Evolutionary conservation across 2,113 vertebrate genomes (phyloP), one percentile per base, ranked within the genome.

Genomic region (Fulmarus glacialis): DNA sequence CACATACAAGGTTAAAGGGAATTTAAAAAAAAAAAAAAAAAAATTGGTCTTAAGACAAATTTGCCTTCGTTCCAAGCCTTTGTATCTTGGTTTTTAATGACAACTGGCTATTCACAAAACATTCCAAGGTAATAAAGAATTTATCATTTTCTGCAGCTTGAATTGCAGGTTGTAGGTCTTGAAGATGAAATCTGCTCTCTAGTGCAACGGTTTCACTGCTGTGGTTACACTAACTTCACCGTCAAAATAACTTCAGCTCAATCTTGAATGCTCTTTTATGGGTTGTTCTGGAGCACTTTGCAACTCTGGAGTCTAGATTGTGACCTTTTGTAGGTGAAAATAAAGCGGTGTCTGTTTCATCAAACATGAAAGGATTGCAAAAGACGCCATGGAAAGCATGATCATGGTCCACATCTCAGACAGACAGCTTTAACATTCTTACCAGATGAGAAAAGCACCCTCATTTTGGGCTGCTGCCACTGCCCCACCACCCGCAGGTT

Each of bases 361-460:
- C 52, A 67, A 22, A 38, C 20, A 38, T 21, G 38, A 34, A 32
- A 63, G 32, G 43, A 30, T 5, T 34, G 50, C 34, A 52, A 9
- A 9, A 34, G 27, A 5, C 53, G 38, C 53, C 12, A 9, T 0
- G 6, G 36, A 24, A 71, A 43, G 36, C 36, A 7, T 0, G 17
- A 21, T 14, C 6, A 0, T 2, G 8, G 83, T 23, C 47, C 18
- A 7, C 16, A 45, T 9, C 71, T 52, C 32, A 7, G 59, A 38
- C 7, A 26, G 22, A 15, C 14, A 38, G 26, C 27, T 62, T 77
- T 27, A 48, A 7, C 0, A 0, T 9, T 38, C 17, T 29, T 48
- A 20, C 6, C 19, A 21, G 45, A 5, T 16, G 47, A 26, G 26
- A 36, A 42, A 50, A 50, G 22, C n/a, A 20, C 8, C 15, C 21